A percentile compares a stretch with the other conserved stretches of the same genome.
phyloP scores from a whole-genome alignment of 2,113 vertebrate genomes.

The Oceanites oceanicus region DNA sequence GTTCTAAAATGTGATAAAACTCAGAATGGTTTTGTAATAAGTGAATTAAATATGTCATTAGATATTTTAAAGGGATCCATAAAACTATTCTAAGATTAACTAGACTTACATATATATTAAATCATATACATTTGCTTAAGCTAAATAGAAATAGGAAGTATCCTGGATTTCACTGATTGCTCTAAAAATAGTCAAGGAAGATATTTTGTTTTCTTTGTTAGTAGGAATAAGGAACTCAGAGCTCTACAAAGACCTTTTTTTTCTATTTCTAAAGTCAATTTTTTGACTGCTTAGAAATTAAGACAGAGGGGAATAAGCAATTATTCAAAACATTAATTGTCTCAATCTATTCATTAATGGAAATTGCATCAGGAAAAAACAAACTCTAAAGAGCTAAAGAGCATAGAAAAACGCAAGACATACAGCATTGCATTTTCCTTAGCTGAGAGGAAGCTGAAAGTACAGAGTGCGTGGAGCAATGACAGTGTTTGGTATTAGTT shows the following conservation, averaged over 20 bases:
- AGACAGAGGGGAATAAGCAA: not conserved
- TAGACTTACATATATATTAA: not conserved
- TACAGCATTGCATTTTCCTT: not conserved
- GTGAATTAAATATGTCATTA: not conserved
- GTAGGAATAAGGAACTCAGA: not conserved
- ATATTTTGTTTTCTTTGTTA: not conserved
- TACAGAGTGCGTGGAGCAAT: not conserved
- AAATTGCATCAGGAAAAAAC: not conserved
- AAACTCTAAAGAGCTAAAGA: not conserved
- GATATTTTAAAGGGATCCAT: not conserved
- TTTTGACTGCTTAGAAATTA: slow-evolving; percentile 1
- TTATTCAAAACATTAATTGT: not conserved
- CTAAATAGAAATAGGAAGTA: not conserved
- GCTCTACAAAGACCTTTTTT: not conserved
- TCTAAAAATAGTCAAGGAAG: not conserved
- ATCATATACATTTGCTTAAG: not conserved
- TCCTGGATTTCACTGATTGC: not conserved
- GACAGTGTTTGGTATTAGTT: slow-evolving; percentile 28
- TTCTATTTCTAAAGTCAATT: not conserved
- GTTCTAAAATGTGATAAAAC: not conserved
- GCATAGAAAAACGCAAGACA: not conserved
- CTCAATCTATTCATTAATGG: not conserved
- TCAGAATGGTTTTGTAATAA: not conserved
- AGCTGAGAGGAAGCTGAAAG: not conserved
- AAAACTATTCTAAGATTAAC: not conserved